These are phyloP conservation scores for Margarornis squamiger DNA, from an alignment of 2,797 vertebrate species.

Conservation along the genomic window DNA sequence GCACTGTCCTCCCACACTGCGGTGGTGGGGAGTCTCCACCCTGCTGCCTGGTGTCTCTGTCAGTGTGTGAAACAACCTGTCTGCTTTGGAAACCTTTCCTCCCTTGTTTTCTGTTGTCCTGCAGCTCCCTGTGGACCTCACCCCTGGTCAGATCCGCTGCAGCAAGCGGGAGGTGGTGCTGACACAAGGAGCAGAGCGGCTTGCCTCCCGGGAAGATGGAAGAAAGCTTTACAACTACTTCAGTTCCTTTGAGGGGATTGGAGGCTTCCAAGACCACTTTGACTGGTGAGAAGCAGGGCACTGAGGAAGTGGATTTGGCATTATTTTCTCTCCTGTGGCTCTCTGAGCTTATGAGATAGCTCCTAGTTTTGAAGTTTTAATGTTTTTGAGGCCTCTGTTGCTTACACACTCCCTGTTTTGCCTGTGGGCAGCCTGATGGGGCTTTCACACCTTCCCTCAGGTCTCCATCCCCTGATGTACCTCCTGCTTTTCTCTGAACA, in stretches of 20 bases:
- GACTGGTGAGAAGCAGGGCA: slow-evolving; percentile 78
- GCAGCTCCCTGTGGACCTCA: slow-evolving; percentile 81
- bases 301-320: neutral
- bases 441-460: neutral
- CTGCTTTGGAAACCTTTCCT: neutral
- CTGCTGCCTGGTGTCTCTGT: neutral
- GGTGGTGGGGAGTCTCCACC: neutral
- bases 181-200: slow-evolving; percentile 67
- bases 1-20: neutral
- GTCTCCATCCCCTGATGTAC: neutral
- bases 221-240: slow-evolving; percentile 82
- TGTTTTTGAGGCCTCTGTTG: neutral
- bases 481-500: neutral
- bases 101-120: neutral
- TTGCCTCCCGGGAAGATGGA: slow-evolving; percentile 64
- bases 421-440: neutral
- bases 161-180: slow-evolving; percentile 75
- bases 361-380: neutral
- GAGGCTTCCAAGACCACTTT: slow-evolving; percentile 90
- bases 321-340: neutral
- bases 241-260: slow-evolving; percentile 79
- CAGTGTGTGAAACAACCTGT: neutral
- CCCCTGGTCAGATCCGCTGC: slow-evolving; percentile 84
- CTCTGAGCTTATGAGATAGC: neutral
- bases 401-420: neutral